phyloP scores from a whole-genome alignment of 2,113 vertebrate genomes.

The Pelodiscus sinensis region DNA sequence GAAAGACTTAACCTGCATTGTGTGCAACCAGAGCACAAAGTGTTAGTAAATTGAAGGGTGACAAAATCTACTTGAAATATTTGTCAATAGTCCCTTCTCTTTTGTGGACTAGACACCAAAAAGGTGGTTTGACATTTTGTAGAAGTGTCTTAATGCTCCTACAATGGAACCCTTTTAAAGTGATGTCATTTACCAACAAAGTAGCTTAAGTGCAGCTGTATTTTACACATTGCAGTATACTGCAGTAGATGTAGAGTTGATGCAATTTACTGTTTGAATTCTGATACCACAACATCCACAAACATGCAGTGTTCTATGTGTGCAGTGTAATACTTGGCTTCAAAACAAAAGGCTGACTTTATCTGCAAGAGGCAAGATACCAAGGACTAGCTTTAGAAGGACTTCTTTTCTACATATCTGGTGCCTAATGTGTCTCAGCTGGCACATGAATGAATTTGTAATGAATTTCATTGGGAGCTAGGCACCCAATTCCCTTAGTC shows the following conservation, averaged over 20 bases:
- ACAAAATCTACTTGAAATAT: background rate
- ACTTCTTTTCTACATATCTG: fast-evolving
- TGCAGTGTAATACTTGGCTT: background rate
- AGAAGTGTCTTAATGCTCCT: background rate
- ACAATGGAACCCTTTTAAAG: background rate
- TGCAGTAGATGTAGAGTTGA: background rate
- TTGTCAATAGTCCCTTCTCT: background rate
- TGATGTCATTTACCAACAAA: background rate
- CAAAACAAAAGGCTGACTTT: background rate
- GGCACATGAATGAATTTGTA: fast-evolving
- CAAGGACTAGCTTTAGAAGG: background rate
- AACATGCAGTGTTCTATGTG: background rate
- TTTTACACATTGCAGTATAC: fast-evolving
- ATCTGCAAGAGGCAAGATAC: background rate
- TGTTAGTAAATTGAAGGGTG: background rate
- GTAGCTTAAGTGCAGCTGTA: fast-evolving
- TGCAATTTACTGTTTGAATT: background rate
- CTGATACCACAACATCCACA: background rate
- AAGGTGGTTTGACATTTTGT: background rate
- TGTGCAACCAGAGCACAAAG: no score
- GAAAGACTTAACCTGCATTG: no score
- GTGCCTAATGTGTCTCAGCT: background rate
- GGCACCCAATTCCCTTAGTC: background rate
- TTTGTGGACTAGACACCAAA: background rate
- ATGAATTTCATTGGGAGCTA: background rate